Base-by-base conservation (phyloP, 2,888 invertebrate species). In the Trichogramma evanescens region DNA sequence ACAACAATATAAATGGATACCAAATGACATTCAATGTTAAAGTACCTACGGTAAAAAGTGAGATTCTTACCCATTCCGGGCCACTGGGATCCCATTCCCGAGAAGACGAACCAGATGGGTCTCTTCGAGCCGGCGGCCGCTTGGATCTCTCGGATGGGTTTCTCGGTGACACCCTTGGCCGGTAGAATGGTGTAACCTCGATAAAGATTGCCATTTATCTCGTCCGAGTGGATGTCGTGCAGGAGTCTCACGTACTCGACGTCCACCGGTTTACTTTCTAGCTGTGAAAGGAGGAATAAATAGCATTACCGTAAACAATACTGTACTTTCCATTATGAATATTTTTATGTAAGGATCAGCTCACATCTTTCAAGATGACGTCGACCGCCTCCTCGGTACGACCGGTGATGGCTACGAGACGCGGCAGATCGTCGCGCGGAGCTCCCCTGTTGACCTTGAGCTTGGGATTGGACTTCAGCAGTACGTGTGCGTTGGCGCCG, bases 81-180 rank as follows among this genome's bases (percentile, higher is more conserved):
- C 92, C 93, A 94, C 72, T 93, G 91, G 0, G 90, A 88, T 1
- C 92, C 92, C 91, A 95, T 91, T 42, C 94, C 94, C 56, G 94
- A 91, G 80, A 93, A 95, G 50, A 94, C 86, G 79, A 89, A 93
- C 85, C 93, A 93, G 1, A 94, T 80, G 2, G 93, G 91, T 1
- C 87, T 82, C 56, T 82, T 82, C 0, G 82, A 80, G 0, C 86
- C 87, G 1, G 54, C 2, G n/a, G 13, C 3, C 3, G 6, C 6
- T 67, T 85, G 81, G 40, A 84, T 76, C 45, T 84, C 59, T 2
- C 45, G 41, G 87, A 26, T 8, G 4, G 52, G 52, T 4, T 8
- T 84, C 8, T 58, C 26, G 10, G 53, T 40, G 8, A 42, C 26
- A 26, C 57, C 58, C n/a, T 54, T 50, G 6, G 67, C 49, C 79